Percentiles rank a stretch among this genome's conserved stretches.
Evolutionary conservation across 1,140 invertebrate genomes (phyloP).

Genomic region (Pseudomyrmex dendroicus): DNA sequence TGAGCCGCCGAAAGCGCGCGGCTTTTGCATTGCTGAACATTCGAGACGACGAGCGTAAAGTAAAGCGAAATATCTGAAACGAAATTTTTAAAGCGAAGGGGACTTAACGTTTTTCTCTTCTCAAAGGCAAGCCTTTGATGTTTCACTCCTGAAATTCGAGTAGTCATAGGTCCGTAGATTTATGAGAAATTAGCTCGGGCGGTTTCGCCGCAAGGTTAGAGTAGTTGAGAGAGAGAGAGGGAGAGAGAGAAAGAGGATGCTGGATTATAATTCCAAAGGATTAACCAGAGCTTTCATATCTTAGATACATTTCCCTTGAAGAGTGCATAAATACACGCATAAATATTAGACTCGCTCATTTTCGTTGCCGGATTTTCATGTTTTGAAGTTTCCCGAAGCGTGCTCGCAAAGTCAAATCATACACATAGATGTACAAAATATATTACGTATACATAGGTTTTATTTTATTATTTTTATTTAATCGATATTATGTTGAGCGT

Average conservation of each 20-base stretch:
- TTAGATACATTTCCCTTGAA: constrained; percentile 42
- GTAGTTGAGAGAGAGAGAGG: too few relatives aligned
- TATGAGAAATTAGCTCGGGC: constrained; percentile 62
- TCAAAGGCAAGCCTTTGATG: constrained; percentile 58
- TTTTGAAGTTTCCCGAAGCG: background rate
- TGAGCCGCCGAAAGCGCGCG: too few relatives aligned
- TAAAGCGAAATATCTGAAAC: constrained; percentile 18
- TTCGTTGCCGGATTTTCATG: background rate
- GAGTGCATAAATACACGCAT: background rate
- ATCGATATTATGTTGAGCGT: background rate
- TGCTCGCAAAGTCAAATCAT: background rate
- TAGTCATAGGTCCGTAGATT: constrained; percentile 40
- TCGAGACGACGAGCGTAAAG: constrained; percentile 1
- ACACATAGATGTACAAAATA: background rate
- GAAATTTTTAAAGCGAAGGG: constrained; percentile 58
- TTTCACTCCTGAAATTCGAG: constrained; percentile 28
- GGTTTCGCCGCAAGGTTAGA: constrained; percentile 44
- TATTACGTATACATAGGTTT: background rate
- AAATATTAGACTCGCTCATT: constrained; percentile 1
- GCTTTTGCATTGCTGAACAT: constrained; percentile 30
- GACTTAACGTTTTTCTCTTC: constrained; percentile 30
- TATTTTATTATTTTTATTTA: too few relatives aligned
- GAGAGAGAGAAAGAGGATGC: constrained; percentile 4
- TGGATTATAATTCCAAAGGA: constrained; percentile 69
- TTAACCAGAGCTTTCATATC: constrained; percentile 26